Percentiles rank a stretch among this genome's conserved stretches.
phyloP scores from a whole-genome alignment of 2,797 vertebrate species.

The Pachyuromys duprasi region DNA sequence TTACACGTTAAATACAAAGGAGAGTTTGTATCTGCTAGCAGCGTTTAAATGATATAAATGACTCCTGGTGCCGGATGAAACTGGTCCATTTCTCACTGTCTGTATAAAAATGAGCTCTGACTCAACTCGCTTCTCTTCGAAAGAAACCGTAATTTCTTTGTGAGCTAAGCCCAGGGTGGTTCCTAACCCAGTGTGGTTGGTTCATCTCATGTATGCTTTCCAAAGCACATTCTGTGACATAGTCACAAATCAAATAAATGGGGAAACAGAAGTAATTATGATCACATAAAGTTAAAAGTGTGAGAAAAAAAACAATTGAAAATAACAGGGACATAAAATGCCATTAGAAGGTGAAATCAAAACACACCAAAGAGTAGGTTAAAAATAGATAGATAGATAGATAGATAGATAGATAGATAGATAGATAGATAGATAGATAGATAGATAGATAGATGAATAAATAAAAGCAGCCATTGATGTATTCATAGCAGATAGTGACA shows the following conservation, averaged over 20 bases:
- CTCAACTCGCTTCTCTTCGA: conserved; percentile 50
- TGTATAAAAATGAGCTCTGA: conserved; percentile 58
- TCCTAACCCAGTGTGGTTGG: conserved; percentile 1
- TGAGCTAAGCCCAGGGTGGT: conserved; percentile 61
- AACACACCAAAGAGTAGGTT: background rate
- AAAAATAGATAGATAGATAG: background rate
- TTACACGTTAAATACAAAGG: background rate
- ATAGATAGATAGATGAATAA: background rate
- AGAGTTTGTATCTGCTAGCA: conserved; percentile 56
- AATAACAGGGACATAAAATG: conserved; percentile 6
- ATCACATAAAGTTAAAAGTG: conserved; percentile 66
- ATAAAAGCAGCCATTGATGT: background rate
- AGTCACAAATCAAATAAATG: conserved; percentile 73
- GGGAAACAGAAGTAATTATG: conserved; percentile 83
- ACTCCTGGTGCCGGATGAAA: conserved; percentile 40
- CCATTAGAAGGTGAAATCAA: background rate
- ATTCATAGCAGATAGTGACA: background rate
- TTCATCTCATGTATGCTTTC: conserved; percentile 68
- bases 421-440: background rate
- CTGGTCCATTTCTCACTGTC: conserved; percentile 60
- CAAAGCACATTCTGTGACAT: conserved; percentile 72
- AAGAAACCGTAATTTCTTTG: conserved; percentile 77
- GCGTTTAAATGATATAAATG: conserved; percentile 68
- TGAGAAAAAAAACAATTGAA: conserved; percentile 66
- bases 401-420: background rate